Base-by-base conservation (phyloP, 2,113 vertebrate genomes). In the Vicugna pacos region DNA sequence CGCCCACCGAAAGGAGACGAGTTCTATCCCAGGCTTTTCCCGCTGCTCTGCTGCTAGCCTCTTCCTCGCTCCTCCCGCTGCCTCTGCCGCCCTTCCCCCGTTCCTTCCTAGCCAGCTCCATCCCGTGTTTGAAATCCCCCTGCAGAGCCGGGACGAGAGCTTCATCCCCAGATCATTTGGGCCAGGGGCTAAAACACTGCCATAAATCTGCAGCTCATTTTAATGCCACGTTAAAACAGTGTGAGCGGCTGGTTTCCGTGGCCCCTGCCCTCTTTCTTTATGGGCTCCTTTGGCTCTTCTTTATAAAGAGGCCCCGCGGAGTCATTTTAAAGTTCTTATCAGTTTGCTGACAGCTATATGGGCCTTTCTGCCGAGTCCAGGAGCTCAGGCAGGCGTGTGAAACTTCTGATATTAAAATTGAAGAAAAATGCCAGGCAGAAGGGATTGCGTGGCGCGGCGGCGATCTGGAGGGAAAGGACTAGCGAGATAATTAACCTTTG, bases 301-400 rank as follows among this genome's bases (percentile, higher is more conserved):
- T 89, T 98, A 97, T 99, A 98, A 98, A 98, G 98, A 98, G 98
- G 97, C 98, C 98, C 98, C 88, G 97, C 91, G 98, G 98, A 98
- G 98, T 98, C 98, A 98, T 99, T 98, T 98, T 97, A 87, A 98
- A 97, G 46, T 97, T 98, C 98, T 99, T 99, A 99, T 99, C 99
- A 98, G 98, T 98, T 98, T 97, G 99, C 97, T 99, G 99, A 99
- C 99, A 99, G 98, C 98, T 99, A 99, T 99, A 99, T 98, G 98
- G 98, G 98, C 96, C 98, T 98, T 97, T 98, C 98, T 98, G 97
- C 98, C 82, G 98, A 98, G 98, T 98, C 98, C 98, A 97, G 97
- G 98, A 97, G 96, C 98, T 98, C 60, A 69, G 95, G 98, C 97
- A 10, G 64, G 97, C 56, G 97, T 99, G 98, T 98, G 98, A 99